These are phyloP conservation scores for Drosophila burlai DNA, from an alignment of 1,140 invertebrate genomes.

Conservation along the genomic window DNA sequence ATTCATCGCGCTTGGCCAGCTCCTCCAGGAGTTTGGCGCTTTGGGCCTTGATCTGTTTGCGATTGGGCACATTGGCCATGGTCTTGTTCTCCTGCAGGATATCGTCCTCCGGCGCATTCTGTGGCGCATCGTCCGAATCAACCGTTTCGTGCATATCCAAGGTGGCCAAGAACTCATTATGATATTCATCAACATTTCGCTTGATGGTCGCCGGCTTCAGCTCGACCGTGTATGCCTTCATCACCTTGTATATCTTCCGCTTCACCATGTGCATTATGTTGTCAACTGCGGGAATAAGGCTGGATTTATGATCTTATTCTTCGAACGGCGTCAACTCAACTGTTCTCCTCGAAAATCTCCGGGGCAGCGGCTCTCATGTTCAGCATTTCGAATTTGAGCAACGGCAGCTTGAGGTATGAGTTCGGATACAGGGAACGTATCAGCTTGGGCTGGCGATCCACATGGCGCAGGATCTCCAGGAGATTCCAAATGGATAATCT, in stretches of 20 bases:
- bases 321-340: constrained; percentile 41
- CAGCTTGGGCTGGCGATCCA: constrained; percentile 64
- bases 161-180: constrained; percentile 63
- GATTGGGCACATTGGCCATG: constrained; percentile 72
- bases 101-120: constrained; percentile 52
- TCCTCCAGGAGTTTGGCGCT: constrained; percentile 77
- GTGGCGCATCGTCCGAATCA: constrained; percentile 32
- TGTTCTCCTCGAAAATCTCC: constrained; percentile 73
- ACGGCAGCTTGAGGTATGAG: constrained; percentile 72
- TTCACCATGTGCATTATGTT: constrained; percentile 68
- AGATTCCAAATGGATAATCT: constrained; percentile 75
- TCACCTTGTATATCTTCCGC: constrained; percentile 72
- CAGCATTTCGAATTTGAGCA: constrained; percentile 80
- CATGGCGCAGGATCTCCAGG: constrained; percentile 70
- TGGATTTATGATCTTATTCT: not conserved
- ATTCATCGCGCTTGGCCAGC: constrained; percentile 70
- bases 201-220: constrained; percentile 49
- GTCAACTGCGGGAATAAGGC: constrained; percentile 53
- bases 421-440: constrained; percentile 71
- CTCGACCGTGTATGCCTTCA: constrained; percentile 73
- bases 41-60: constrained; percentile 76
- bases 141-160: constrained; percentile 45
- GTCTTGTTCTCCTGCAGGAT: constrained; percentile 68
- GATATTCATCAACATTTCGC: constrained; percentile 68
- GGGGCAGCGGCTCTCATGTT: constrained; percentile 77